Evolutionary conservation across 1,140 invertebrate species (phyloP).

Genomic region (Phthorimaea operculella): DNA sequence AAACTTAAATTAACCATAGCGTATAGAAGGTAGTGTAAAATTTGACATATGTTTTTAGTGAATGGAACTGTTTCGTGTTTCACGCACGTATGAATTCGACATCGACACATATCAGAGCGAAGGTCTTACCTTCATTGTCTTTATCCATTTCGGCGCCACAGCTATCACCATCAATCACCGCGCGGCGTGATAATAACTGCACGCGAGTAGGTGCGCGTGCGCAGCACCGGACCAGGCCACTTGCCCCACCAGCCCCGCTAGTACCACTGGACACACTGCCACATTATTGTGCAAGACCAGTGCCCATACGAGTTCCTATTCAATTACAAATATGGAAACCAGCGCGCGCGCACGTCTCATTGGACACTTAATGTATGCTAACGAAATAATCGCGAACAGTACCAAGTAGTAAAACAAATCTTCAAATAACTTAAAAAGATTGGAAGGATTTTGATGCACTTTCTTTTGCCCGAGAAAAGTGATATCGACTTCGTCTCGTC

Average conservation of each 20-base stretch:
- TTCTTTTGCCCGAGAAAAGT: no score
- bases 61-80: no score
- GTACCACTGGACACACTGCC: not conserved
- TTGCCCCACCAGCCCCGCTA: not conserved
- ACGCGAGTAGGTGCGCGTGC: slow-evolving; percentile 3
- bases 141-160: not conserved
- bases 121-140: not conserved
- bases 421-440: not conserved
- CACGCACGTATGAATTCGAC: no score
- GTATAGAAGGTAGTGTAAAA: no score
- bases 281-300: slow-evolving; percentile 58
- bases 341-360: slow-evolving; percentile 48
- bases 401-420: slow-evolving; percentile 28
- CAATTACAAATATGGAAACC: slow-evolving; percentile 62
- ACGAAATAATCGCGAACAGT: slow-evolving; percentile 34
- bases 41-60: no score
- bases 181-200: slow-evolving; percentile 1
- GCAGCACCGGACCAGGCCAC: not conserved
- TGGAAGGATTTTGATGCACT: no score
- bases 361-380: slow-evolving; percentile 37
- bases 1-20: no score
- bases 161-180: not conserved
- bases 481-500: no score
- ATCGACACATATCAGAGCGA: not conserved
- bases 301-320: slow-evolving; percentile 44